Base-by-base conservation (phyloP, 2,888 invertebrate species). In the Drosophila birchii region DNA sequence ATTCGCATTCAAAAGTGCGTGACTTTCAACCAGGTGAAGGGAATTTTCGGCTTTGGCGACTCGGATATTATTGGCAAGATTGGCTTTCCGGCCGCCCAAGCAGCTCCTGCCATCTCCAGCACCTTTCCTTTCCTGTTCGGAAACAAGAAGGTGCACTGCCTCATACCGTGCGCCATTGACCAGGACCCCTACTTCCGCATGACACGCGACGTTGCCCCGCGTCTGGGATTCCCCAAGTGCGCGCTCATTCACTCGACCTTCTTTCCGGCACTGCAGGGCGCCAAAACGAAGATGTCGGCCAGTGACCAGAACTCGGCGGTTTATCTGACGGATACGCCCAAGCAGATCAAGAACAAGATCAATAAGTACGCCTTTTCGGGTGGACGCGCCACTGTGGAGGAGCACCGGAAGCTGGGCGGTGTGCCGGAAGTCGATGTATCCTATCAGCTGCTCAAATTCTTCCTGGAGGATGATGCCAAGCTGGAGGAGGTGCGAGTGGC, bases 101-200 rank as follows among this genome's bases (percentile, higher is more conserved):
- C 99, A 0, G 97, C 98, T 0, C 99, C 99, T 0, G 96, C 97
- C 1, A 94, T 99, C 81, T 97, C 97, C 0, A 96, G 96, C 2
- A 96, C 97, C 12, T 98, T 98, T 92, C 99, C 99, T 0, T 95
- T 96, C 73, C 97, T 99, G 89, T 99, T 99, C 92, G 95, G 95
- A 1, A 94, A 95, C 57, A 95, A 95, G 89, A 95, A 96, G 86
- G 95, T 92, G 6, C 86, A 90, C 49, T 92, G 92, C n/a, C 94
- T 98, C 5, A 98, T 99, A 76, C 99, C 99, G 0, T 99, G 99
- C 93, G 99, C 98, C 11, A 99, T 99, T 79, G 99, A 99, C 94
- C 99, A 99, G 94, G 99, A 99, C 93, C 99, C 99, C 0, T 99
- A 99, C 93, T 99, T 99, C 93, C 95, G 99, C 38, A 98, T 99